Evolutionary conservation across 2,797 vertebrate species (phyloP), one percentile per base, ranked within the genome.

Genomic region (Galaxias olidus): DNA sequence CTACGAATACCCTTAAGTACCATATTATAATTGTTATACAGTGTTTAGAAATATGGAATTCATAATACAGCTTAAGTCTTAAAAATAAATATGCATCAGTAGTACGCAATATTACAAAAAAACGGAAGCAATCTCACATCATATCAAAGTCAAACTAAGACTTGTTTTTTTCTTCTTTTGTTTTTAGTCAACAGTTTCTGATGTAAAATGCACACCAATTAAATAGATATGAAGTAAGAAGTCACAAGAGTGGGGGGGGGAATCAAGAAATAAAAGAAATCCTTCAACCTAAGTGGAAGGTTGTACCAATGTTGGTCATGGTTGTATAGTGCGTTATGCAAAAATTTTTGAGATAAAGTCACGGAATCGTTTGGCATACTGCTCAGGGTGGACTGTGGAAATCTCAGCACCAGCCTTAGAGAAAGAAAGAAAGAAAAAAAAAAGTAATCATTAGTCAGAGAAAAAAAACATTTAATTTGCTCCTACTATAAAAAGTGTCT

Each of bases 341-440:
- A 98, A 96, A 70, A 97, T 95, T 84, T 95, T 97, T 66, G 92
- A 90, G 88, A 96, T 95, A 86, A 98, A 97, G 78, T 97, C 96
- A 4, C 95, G 92, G 78, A 98, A 97, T n/a, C 96, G 88, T 75
- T 96, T 97, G 80, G 95, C 95, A 12, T 97, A 98, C 76, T 98
- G 95, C 75, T 97, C 96, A 0, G 96, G 96, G 78, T 98, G 94
- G 73, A 97, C 95, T 0, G 96, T 97, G 63, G 96, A 98, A 78
- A 98, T 97, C 82, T 97, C 95, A 0, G 96, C 96, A 10, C 96
- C 96, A 0, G 96, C 91, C 91, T 93, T 85, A 8, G 44, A 69
- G 50, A 55, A 46, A 68, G 59, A 61, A 53, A 67, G n/a, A 65
- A 0, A 79, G 9, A 46, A 4, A 48, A 14, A n/a, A 45, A 10